Percentiles rank a stretch among this genome's conserved stretches.
phyloP scores from a whole-genome alignment of 2,113 vertebrate genomes.

The Donacobius atricapilla region DNA sequence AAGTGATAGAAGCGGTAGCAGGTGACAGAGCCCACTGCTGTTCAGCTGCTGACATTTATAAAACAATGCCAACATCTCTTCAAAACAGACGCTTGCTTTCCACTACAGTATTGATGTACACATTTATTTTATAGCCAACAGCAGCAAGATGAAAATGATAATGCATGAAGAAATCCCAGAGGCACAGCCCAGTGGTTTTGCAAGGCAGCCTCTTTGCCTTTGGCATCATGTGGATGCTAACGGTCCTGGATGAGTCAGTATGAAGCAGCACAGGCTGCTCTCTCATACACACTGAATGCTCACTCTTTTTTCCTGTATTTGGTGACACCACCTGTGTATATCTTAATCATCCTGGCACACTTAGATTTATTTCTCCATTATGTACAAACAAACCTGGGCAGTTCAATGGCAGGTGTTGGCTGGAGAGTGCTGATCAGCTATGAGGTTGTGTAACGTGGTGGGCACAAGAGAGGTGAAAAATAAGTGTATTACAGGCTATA shows the following conservation, averaged over 20 bases:
- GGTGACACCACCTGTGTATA: slow-evolving; percentile 59
- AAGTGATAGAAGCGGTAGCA: background rate
- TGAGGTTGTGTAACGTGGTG: background rate
- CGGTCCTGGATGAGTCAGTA: slow-evolving; percentile 60
- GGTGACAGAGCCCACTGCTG: background rate
- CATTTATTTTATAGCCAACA: slow-evolving; percentile 58
- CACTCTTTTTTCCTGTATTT: slow-evolving; percentile 33
- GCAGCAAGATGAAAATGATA: slow-evolving; percentile 68
- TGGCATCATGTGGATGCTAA: slow-evolving; percentile 49
- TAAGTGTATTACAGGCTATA: background rate
- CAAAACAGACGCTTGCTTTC: slow-evolving; percentile 43
- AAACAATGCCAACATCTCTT: slow-evolving; percentile 39
- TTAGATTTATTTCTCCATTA: slow-evolving; percentile 55
- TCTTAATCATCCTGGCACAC: slow-evolving; percentile 44
- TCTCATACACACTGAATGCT: background rate
- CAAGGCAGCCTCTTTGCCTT: slow-evolving; percentile 68
- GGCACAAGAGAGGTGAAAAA: background rate
- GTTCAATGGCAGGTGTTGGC: background rate
- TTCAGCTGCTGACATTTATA: slow-evolving; percentile 44
- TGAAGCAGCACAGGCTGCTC: slow-evolving; percentile 11
- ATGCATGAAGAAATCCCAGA: slow-evolving; percentile 67
- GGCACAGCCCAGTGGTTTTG: slow-evolving; percentile 36
- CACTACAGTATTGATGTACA: slow-evolving; percentile 31
- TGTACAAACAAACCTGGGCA: slow-evolving; percentile 30
- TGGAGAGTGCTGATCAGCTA: background rate